Evolutionary conservation across 2,113 vertebrate genomes (phyloP).

Genomic region (Pithys albifrons): DNA sequence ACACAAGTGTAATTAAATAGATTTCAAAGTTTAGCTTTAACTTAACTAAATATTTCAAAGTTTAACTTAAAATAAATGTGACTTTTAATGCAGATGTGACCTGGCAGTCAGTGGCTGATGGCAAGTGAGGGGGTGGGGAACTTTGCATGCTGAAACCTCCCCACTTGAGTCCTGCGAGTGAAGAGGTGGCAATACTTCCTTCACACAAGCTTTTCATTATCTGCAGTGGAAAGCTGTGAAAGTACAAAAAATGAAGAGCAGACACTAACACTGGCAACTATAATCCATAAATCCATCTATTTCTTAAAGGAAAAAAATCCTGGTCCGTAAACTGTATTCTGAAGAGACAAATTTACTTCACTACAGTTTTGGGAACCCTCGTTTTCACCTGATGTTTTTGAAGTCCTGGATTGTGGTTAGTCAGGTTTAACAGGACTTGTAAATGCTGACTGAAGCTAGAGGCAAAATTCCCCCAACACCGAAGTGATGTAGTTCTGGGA

Average conservation of each 20-base stretch:
- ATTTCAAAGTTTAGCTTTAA: not conserved
- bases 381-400: not conserved
- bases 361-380: not conserved
- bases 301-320: not conserved
- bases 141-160: not conserved
- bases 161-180: not conserved
- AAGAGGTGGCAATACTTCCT: not conserved
- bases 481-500: not conserved
- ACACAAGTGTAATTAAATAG: not conserved
- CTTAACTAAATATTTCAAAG: not conserved
- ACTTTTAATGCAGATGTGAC: not conserved
- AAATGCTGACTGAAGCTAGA: not conserved
- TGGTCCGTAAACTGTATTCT: not conserved
- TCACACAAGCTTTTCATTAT: not conserved
- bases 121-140: not conserved
- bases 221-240: not conserved
- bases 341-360: not conserved
- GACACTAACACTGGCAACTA: not conserved
- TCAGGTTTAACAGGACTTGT: conserved; percentile 43
- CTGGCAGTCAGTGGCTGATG: not conserved
- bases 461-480: not conserved
- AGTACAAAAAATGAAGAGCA: not conserved
- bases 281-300: not conserved
- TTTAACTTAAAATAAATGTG: not conserved
- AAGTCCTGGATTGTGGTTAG: conserved; percentile 40